Evolutionary conservation across 1,140 invertebrate genomes (phyloP).

Genomic region (Drosophila neocordata): DNA sequence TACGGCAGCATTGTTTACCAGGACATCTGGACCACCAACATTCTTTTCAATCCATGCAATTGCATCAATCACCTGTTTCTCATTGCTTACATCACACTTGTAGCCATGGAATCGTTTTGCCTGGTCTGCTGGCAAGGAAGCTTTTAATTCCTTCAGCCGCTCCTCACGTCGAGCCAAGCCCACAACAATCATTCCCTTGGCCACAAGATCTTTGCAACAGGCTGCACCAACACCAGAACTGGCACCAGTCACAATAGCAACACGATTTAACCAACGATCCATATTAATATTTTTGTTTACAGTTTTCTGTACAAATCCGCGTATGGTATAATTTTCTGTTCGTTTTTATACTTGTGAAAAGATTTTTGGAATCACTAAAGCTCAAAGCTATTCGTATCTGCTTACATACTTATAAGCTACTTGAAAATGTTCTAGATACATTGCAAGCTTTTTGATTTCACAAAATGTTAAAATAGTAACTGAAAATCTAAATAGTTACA

Average conservation of each 20-base stretch:
- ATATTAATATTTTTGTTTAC: conserved; percentile 14
- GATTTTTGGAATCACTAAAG: no score
- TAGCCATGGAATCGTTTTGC: conserved; percentile 61
- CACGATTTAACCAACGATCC: conserved; percentile 65
- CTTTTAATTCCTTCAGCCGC: conserved; percentile 67
- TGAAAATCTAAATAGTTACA: no score
- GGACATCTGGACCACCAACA: conserved; percentile 86
- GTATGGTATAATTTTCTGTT: no score
- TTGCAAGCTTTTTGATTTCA: no score
- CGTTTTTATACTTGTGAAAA: no score
- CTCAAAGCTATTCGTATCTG: no score
- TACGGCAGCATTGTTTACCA: conserved; percentile 88
- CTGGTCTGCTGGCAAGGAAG: conserved; percentile 42
- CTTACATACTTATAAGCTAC: no score
- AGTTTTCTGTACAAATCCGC: no score
- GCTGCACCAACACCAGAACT: conserved; percentile 85
- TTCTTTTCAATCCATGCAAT: conserved; percentile 85
- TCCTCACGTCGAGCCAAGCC: conserved; percentile 87
- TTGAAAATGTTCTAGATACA: no score
- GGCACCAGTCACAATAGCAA: conserved; percentile 77
- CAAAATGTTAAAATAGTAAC: no score
- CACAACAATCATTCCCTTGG: conserved; percentile 86
- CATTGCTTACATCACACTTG: conserved; percentile 86
- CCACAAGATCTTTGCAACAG: conserved; percentile 81
- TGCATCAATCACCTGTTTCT: conserved; percentile 85